Evolutionary conservation across 37 sponge, comb jelly and placozoan species (phyloP), one percentile per base, ranked within the genome.

Genomic region (Ianthella basta): DNA sequence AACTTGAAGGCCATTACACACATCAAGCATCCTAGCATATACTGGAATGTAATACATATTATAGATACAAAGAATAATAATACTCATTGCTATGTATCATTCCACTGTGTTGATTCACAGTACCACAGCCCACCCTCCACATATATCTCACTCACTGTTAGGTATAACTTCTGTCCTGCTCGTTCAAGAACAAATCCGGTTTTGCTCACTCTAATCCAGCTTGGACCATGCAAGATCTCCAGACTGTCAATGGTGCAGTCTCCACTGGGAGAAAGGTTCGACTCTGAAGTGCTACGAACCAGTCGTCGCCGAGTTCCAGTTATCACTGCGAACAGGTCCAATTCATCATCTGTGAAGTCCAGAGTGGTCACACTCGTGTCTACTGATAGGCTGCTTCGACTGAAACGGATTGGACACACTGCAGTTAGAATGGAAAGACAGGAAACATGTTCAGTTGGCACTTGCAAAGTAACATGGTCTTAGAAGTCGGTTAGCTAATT

Each of bases 331-430:
- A 40, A 36, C 44, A 75, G 23, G 40, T 75, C 38, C 12, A 50
- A n/a, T 19, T 38, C 67, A 38, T 82, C 66, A 23, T 82, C 82
- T 10, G 82, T 40, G 65, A 82, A 82, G 12, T 35, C 41, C 25
- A 82, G 21, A 5, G 82, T 82, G 14, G 82, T 63, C 29, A 82
- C 82, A 63, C 82, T 63, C n/a, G 82, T 82, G 32, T 82, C 82
- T 16, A n/a, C 20, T 32, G 38, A 41, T 0, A 82, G 66, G 29
- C 37, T 38, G 25, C 24, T 19, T 5, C 82, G 61, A 12, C 66
- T 61, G 65, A 82, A 82, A 20, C 82, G 82, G 32, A 82, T 63
- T 12, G 67, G 41, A 34, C 82, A 82, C 24, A 37, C 82, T 82
- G 24, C 27, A 63, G 5, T n/a, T n/a, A n/a, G n/a, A n/a, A n/a